phyloP scores from a whole-genome alignment of 2,888 invertebrate genomes.

The Lomographa bimaculata region DNA sequence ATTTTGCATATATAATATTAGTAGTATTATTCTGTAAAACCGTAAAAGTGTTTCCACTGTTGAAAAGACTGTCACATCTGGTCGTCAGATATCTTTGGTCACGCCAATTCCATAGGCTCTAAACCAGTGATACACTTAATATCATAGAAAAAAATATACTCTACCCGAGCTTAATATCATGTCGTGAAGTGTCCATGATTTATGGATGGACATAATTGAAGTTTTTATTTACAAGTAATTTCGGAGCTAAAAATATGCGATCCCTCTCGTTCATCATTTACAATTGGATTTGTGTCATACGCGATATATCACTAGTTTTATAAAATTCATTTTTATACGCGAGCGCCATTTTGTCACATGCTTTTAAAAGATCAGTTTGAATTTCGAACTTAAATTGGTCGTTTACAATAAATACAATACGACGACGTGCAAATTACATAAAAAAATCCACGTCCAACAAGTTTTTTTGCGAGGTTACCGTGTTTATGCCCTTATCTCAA shows the following conservation, averaged over 20 bases:
- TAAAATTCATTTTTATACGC: conserved; percentile 28
- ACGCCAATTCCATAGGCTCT: background rate
- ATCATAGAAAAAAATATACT: too few species aligned
- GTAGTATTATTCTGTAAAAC: too few species aligned
- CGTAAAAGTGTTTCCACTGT: too few species aligned
- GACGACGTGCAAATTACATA: conserved; percentile 21
- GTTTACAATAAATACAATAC: conserved; percentile 29
- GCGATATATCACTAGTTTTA: conserved; percentile 35
- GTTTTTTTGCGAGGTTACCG: conserved; percentile 45
- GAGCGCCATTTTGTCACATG: conserved; percentile 27
- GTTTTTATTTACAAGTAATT: conserved; percentile 16
- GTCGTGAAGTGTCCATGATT: conserved; percentile 18
- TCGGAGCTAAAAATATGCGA: conserved; percentile 39
- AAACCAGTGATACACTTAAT: background rate
- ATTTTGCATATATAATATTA: too few species aligned
- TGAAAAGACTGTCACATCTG: too few species aligned
- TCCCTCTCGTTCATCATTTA: conserved; percentile 39
- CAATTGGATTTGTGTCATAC: conserved; percentile 57
- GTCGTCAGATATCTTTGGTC: conserved; percentile 6
- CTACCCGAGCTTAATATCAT: conserved; percentile 2
- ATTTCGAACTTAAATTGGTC: conserved; percentile 34
- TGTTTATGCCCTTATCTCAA: conserved; percentile 47
- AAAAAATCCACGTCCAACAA: conserved; percentile 29
- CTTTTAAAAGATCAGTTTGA: conserved; percentile 23
- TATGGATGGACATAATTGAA: conserved; percentile 20